A percentile compares a stretch with the other conserved stretches of the same genome.
Evolutionary conservation across 2,113 vertebrate genomes (phyloP).

Genomic region (Notothenia coriiceps): DNA sequence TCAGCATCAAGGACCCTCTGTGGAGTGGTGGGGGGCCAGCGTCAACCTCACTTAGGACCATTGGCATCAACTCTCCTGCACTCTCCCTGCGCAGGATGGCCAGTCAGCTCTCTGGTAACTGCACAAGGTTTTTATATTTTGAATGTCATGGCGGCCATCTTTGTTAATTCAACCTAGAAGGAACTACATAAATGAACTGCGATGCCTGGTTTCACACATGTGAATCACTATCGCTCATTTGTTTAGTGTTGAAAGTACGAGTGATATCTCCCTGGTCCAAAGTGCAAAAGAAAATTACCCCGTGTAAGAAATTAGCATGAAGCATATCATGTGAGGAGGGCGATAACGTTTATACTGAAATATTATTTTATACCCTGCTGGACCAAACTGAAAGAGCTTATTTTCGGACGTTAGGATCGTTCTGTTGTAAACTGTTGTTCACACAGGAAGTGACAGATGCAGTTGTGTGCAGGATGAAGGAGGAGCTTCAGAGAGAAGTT

Average conservation of each 20-base stretch:
- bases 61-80: conserved; percentile 61
- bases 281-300: too few species aligned
- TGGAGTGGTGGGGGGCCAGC: conserved; percentile 71
- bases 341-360: background rate
- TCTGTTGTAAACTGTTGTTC: too few species aligned
- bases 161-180: background rate
- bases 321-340: too few species aligned
- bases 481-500: too few species aligned
- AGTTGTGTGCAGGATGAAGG: too few species aligned
- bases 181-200: background rate
- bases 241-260: too few species aligned
- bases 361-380: background rate
- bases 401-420: too few species aligned
- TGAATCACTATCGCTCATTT: too few species aligned
- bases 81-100: conserved; percentile 93
- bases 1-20: conserved; percentile 91
- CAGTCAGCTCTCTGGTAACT: conserved; percentile 86
- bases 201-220: background rate
- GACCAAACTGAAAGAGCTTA: too few species aligned
- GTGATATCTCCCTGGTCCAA: too few species aligned
- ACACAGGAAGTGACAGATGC: too few species aligned
- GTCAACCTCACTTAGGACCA: conserved; percentile 61
- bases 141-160: background rate
- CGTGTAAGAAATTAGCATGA: too few species aligned
- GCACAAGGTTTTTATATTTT: background rate